Evolutionary conservation across 2,888 invertebrate species (phyloP).

Genomic region (Drosophila peninsularis): DNA sequence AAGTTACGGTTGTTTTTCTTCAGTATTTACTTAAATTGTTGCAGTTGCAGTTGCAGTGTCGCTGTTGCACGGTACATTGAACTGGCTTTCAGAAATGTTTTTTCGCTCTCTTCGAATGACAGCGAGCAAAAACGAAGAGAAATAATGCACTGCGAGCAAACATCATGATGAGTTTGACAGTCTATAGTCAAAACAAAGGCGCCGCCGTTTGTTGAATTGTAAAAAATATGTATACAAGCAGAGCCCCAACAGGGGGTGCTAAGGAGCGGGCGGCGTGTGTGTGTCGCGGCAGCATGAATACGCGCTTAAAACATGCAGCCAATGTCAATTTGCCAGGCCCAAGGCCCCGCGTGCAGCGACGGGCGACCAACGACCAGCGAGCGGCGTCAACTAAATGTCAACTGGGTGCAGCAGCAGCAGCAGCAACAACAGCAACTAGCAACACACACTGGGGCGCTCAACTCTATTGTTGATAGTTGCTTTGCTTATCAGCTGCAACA

Average conservation of each 20-base stretch:
- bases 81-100: constrained; percentile 29
- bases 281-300: constrained; percentile 32
- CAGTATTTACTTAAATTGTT: constrained; percentile 19
- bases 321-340: constrained; percentile 71
- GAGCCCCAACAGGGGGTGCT: constrained; percentile 3
- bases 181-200: constrained; percentile 73
- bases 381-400: constrained; percentile 66
- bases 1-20: constrained; percentile 3
- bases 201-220: constrained; percentile 69
- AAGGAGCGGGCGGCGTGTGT: constrained; percentile 13
- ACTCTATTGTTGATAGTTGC: constrained; percentile 59
- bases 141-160: constrained; percentile 51
- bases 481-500: constrained; percentile 60
- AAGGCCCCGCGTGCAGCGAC: constrained; percentile 56
- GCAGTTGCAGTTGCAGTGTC: constrained; percentile 18
- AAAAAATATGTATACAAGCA: constrained; percentile 23
- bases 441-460: constrained; percentile 50
- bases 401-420: constrained; percentile 65
- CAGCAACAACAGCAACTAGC: constrained; percentile 11
- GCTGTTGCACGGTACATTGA: constrained; percentile 34
- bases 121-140: constrained; percentile 13
- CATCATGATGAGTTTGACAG: constrained; percentile 70
- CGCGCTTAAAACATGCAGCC: constrained; percentile 43
- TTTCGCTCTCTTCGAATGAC: constrained; percentile 14
- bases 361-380: constrained; percentile 34